These are phyloP conservation scores for Cyanoderma ruficeps DNA, from an alignment of 2,113 vertebrate genomes.

Conservation along the genomic window DNA sequence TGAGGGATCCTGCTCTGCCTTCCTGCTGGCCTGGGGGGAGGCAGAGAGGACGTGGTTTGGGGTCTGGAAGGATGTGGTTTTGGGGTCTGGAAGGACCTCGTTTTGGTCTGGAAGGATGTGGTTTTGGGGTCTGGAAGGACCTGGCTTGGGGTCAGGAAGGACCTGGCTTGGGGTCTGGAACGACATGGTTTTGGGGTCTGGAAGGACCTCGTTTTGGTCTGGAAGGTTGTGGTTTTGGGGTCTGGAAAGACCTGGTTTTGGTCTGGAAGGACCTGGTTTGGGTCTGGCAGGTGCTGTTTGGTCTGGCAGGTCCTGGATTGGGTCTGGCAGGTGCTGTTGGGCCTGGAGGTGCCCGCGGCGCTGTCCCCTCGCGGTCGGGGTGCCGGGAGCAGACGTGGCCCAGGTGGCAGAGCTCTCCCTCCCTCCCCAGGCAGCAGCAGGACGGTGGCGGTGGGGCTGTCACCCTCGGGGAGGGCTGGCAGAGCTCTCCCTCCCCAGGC, in stretches of 20 bases:
- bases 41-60: not conserved
- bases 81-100: too few relatives aligned
- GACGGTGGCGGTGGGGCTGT: too few relatives aligned
- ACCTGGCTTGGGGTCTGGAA: too few relatives aligned
- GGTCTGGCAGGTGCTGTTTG: too few relatives aligned
- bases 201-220: not conserved
- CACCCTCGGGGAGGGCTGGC: too few relatives aligned
- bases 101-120: too few relatives aligned
- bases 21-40: not conserved
- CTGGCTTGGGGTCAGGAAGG: not conserved
- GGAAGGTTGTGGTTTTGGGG: too few relatives aligned
- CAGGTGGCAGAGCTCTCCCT: not conserved
- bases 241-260: not conserved
- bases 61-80: too few relatives aligned
- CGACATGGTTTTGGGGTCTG: too few relatives aligned
- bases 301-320: not conserved
- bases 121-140: not conserved
- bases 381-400: rapidly evolving
- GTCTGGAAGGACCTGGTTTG: not conserved
- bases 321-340: not conserved
- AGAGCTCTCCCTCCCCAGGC: too few relatives aligned
- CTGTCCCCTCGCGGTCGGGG: not conserved
- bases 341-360: not conserved
- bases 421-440: not conserved
- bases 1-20: not conserved